Conservation (phyloP, 2,113 vertebrate species). For the Copsychus sechellarum region DNA sequence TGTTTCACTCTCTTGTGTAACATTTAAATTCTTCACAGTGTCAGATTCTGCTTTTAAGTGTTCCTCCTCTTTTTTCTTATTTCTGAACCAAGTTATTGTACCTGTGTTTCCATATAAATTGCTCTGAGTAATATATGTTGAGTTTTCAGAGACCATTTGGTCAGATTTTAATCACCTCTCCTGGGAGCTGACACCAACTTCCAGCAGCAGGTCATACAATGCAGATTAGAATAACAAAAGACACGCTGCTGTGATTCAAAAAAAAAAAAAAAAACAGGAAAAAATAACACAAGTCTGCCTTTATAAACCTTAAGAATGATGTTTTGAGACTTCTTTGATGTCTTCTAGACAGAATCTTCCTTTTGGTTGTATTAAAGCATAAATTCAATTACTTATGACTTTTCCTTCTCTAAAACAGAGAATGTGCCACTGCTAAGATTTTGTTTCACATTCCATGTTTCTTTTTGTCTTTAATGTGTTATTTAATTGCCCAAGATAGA, state of each 20-base stretch:
- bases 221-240: conserved; percentile 66
- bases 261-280: neutral
- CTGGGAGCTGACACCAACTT: conserved; percentile 74
- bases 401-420: neutral
- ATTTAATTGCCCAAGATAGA: neutral
- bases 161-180: conserved; percentile 74
- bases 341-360: neutral
- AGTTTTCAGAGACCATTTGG: conserved; percentile 71
- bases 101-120: conserved; percentile 54
- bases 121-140: conserved; percentile 54
- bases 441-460: neutral
- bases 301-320: neutral
- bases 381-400: neutral
- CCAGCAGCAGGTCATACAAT: conserved; percentile 51
- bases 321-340: conserved; percentile 21
- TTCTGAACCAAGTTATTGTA: conserved; percentile 4
- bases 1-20: neutral
- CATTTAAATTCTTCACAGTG: neutral
- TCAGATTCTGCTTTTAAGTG: conserved; percentile 21
- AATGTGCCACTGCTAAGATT: neutral
- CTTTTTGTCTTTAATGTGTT: neutral
- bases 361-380: neutral
- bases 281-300: neutral
- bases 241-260: conserved; percentile 23
- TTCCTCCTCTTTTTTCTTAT: neutral